These are phyloP conservation scores for Caenorhabditis drosophilae DNA, from an alignment of 2,888 invertebrate genomes.

Conservation along the genomic window DNA sequence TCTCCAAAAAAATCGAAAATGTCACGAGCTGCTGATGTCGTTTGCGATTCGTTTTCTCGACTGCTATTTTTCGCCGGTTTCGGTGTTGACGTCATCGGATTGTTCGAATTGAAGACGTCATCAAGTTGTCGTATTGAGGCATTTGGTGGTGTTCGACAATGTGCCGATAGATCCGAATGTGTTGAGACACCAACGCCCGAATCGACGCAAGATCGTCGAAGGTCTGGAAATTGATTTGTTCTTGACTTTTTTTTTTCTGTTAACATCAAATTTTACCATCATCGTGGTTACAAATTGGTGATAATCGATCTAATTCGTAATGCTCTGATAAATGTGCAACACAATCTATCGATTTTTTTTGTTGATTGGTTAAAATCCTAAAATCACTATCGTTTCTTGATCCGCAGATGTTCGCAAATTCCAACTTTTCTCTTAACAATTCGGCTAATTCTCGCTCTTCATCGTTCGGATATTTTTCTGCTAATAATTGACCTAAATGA, in stretches of 20 bases:
- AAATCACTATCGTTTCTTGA: constrained; percentile 2
- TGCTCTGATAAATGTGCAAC: constrained; percentile 31
- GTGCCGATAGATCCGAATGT: constrained; percentile 58
- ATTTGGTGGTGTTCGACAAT: constrained; percentile 36
- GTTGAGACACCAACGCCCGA: constrained; percentile 63
- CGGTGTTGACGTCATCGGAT: constrained; percentile 22
- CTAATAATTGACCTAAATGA: constrained; percentile 20
- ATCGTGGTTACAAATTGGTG: constrained; percentile 18
- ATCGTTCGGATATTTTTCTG: constrained; percentile 29
- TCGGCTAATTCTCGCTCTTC: constrained; percentile 30
- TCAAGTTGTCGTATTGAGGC: constrained; percentile 4
- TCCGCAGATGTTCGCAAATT: not conserved
- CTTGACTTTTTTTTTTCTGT: too few species aligned
- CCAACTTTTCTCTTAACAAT: constrained; percentile 23
- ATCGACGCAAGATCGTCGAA: constrained; percentile 54
- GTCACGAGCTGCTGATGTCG: constrained; percentile 22
- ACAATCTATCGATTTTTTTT: constrained; percentile 5
- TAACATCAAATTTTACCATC: constrained; percentile 18
- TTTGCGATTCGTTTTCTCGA: constrained; percentile 1
- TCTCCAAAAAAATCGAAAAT: constrained; percentile 48
- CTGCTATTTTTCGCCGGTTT: too few species aligned
- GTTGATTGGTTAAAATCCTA: not conserved
- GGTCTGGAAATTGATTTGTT: constrained; percentile 7
- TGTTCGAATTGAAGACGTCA: constrained; percentile 20
- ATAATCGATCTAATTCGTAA: constrained; percentile 27